phyloP scores from a whole-genome alignment of 2,888 invertebrate species.

The Phengaris arion region DNA sequence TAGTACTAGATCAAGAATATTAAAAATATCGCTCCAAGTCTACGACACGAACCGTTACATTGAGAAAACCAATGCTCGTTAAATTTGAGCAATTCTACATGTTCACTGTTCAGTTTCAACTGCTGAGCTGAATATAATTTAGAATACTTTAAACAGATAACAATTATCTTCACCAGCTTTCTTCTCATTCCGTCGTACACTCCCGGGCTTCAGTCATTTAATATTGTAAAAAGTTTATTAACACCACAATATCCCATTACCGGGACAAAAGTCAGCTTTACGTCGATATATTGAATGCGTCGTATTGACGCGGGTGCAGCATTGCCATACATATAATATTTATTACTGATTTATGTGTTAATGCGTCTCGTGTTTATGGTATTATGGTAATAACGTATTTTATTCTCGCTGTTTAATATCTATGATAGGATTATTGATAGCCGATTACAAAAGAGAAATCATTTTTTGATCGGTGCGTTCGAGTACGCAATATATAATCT shows the following conservation, averaged over 20 bases:
- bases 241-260: slow-evolving; percentile 16
- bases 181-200: not conserved
- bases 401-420: slow-evolving; percentile 3
- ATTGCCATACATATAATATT: not conserved
- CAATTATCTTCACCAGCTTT: not conserved
- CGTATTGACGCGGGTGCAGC: not conserved
- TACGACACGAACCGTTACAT: not conserved
- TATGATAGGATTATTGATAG: slow-evolving; percentile 17
- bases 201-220: not conserved
- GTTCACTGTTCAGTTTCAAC: not conserved
- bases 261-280: not conserved
- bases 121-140: not conserved
- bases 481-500: not conserved
- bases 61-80: not conserved
- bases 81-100: not conserved
- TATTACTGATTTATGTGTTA: slow-evolving; percentile 15
- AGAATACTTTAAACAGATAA: not conserved
- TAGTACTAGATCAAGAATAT: too few relatives aligned
- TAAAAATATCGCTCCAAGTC: not conserved
- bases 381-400: slow-evolving; percentile 16
- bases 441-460: slow-evolving; percentile 10
- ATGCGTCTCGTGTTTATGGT: slow-evolving; percentile 18
- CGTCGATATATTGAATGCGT: not conserved
- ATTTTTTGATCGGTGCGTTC: not conserved
- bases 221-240: not conserved